Conservation (phyloP, 2,113 vertebrate genomes). For the Caretta caretta region DNA sequence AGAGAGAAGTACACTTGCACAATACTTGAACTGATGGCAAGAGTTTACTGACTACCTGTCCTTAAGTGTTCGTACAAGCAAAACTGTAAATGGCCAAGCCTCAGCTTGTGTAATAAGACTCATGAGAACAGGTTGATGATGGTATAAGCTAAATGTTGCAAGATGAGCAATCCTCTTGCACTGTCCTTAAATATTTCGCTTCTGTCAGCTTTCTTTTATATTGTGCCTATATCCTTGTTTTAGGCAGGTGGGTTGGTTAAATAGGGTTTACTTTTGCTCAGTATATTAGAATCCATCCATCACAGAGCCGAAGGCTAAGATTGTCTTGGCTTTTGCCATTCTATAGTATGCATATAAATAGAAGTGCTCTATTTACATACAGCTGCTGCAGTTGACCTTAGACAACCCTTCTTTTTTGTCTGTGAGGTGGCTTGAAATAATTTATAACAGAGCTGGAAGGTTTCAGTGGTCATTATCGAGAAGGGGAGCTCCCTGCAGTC, state of each 20-base stretch:
- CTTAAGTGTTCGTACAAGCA: background rate
- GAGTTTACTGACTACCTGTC: background rate
- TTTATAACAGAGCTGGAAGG: conserved; percentile 8
- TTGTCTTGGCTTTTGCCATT: background rate
- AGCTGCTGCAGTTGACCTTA: conserved; percentile 52
- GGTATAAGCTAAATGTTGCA: fast-evolving
- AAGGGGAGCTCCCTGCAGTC: background rate
- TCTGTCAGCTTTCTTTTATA: fast-evolving
- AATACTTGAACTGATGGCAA: fast-evolving
- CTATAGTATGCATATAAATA: background rate
- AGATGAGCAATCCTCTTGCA: fast-evolving
- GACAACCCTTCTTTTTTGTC: conserved; percentile 8
- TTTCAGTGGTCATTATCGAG: background rate
- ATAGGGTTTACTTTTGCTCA: background rate
- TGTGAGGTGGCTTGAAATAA: conserved; percentile 39
- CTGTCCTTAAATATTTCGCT: fast-evolving
- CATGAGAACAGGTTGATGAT: background rate
- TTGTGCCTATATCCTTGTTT: fast-evolving
- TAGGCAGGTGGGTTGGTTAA: background rate
- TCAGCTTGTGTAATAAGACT: fast-evolving
- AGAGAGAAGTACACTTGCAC: background rate
- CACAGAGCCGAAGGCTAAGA: background rate
- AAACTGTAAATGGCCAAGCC: background rate
- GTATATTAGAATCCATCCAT: background rate
- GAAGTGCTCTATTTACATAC: background rate